Evolutionary conservation across 2,113 vertebrate species (phyloP).

Genomic region (Cynoglossus semilaevis): DNA sequence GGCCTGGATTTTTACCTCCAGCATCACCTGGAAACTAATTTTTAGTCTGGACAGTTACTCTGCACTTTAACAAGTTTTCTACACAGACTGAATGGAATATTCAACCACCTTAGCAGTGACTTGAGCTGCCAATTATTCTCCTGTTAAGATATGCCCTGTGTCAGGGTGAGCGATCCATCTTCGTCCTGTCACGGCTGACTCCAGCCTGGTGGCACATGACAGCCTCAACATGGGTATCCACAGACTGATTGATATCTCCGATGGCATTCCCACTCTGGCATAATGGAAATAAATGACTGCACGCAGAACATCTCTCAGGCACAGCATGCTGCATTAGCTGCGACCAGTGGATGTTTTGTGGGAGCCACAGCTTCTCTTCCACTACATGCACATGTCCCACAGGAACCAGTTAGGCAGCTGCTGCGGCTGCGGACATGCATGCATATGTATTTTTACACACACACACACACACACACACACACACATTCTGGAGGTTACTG

Average conservation of each 20-base stretch:
- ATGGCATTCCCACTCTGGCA: slow-evolving; percentile 41
- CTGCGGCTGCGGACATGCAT: slow-evolving; percentile 27
- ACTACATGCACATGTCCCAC: slow-evolving; percentile 16
- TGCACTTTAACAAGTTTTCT: background rate
- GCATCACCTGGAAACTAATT: slow-evolving; percentile 3
- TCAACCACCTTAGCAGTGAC: slow-evolving; percentile 1
- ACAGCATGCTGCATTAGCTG: slow-evolving; percentile 58
- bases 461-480: background rate
- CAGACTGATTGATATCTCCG: slow-evolving; percentile 67
- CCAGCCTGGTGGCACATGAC: slow-evolving; percentile 43
- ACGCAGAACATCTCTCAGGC: slow-evolving; percentile 29
- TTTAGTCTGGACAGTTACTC: background rate
- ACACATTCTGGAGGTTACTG: slow-evolving; percentile 5
- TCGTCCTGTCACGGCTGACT: slow-evolving; percentile 37
- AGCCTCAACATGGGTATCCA: slow-evolving; percentile 47
- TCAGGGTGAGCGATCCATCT: slow-evolving; percentile 48
- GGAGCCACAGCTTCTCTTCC: slow-evolving; percentile 32
- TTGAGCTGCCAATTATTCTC: slow-evolving; percentile 32
- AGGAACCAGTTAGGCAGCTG: slow-evolving; percentile 39
- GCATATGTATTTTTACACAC: slow-evolving; percentile 6
- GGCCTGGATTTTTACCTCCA: slow-evolving; percentile 26
- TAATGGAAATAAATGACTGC: slow-evolving; percentile 59
- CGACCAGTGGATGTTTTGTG: slow-evolving; percentile 31
- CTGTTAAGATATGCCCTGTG: slow-evolving; percentile 28
- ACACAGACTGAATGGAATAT: background rate